Base-by-base conservation (phyloP, 2,888 invertebrate genomes). In the Platycheirus rosarum region DNA sequence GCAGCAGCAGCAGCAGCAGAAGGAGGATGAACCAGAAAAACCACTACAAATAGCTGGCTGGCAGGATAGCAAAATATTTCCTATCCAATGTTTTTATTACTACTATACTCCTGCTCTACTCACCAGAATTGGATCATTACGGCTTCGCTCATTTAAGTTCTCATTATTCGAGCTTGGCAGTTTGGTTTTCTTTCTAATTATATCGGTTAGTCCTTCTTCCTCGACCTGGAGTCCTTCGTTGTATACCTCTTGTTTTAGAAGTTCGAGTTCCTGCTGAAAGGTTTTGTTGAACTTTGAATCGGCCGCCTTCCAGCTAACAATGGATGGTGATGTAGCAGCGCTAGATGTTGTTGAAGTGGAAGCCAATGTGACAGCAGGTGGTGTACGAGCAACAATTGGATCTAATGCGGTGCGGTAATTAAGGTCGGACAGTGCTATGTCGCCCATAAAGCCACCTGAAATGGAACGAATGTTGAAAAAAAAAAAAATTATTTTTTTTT, bases 161-260 rank as follows among this genome's bases (percentile, higher is more conserved):
- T 91, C 92, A 85, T 91, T 91, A 68, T 91, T 85, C 9, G 88
- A 89, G 57, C 90, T 87, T n/a, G 93, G 92, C 79, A 94, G 93
- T 87, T 95, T 95, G 0, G 94, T 94, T 89, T 94, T 94, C 87
- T 94, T 94, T 78, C 94, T 92, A 77, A 95, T 90, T 74, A 94
- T 92, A 91, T 95, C 95, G 13, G 95, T 94, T 5, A 96, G 91
- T 2, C 96, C 96, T 89, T 96, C 96, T 87, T 96, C 96, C 91
- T 96, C 96, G 4, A 96, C 95, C 89, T 96, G 95, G 13, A 96
- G 91, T 0, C 96, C 96, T 90, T 96, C 96, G 69, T 94, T 91
- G 65, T 95, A 92, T 6, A 96, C 95, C 89, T 96, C 95, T 87
- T 96, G 95, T 87, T 95, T 95, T 86, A 95, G 93, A 87, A 95